These are phyloP conservation scores for Tetranychus truncatus DNA, from an alignment of 2,888 invertebrate genomes.

Conservation along the genomic window DNA sequence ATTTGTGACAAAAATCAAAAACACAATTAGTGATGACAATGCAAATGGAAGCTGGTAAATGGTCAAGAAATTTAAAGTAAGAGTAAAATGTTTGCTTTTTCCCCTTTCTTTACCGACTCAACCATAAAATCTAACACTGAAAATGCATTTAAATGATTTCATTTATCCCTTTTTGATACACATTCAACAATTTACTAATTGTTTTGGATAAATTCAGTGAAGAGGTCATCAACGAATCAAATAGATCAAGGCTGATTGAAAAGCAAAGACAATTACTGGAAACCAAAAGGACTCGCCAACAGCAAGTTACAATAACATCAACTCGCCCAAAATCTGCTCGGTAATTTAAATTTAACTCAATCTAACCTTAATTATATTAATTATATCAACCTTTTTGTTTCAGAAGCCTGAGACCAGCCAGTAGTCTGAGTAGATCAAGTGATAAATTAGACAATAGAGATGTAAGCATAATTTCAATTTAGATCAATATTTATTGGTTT, in stretches of 20 bases:
- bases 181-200: not conserved
- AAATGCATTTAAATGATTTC: too few relatives aligned
- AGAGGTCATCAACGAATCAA: slow-evolving; percentile 19
- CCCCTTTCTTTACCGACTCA: not conserved
- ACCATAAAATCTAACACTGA: not conserved
- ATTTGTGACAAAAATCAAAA: not conserved
- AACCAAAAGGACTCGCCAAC: slow-evolving; percentile 21
- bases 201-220: slow-evolving; percentile 12
- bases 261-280: slow-evolving; percentile 21
- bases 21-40: not conserved
- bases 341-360: not conserved
- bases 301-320: slow-evolving; percentile 14
- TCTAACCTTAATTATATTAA: not conserved
- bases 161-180: not conserved
- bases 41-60: slow-evolving; percentile 13
- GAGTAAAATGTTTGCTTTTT: not conserved
- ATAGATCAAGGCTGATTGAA: slow-evolving; percentile 20
- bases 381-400: not conserved
- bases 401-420: not conserved
- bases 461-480: not conserved
- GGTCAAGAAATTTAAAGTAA: slow-evolving; percentile 23
- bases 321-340: slow-evolving; percentile 11
- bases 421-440: slow-evolving; percentile 1
- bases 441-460: slow-evolving; percentile 11
- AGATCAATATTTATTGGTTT: not conserved